phyloP scores from a whole-genome alignment of 2,113 vertebrate genomes.

The Salvelinus alpinus region DNA sequence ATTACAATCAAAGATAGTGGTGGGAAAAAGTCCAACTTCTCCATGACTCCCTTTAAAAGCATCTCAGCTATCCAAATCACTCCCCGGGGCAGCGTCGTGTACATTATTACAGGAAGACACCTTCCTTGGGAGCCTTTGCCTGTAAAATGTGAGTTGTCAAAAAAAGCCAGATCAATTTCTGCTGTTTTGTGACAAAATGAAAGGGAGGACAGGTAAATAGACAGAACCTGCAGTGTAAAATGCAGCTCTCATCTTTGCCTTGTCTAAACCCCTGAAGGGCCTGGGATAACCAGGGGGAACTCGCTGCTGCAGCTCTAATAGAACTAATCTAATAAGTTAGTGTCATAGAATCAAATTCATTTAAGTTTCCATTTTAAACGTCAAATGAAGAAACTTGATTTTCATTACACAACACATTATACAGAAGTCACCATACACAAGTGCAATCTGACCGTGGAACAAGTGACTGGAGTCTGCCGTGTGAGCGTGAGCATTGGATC shows the following conservation, averaged over 20 bases:
- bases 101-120: slow-evolving; percentile 47
- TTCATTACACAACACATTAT: too few species aligned
- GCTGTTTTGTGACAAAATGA: not conserved
- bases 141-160: slow-evolving; percentile 14
- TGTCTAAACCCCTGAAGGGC: slow-evolving; percentile 37
- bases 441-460: not conserved
- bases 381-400: too few species aligned
- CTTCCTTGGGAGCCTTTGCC: slow-evolving; percentile 32
- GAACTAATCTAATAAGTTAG: not conserved
- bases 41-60: slow-evolving; percentile 43
- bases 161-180: slow-evolving; percentile 11
- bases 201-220: slow-evolving; percentile 25
- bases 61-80: slow-evolving; percentile 43
- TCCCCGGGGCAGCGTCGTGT: slow-evolving; percentile 46
- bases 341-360: too few species aligned
- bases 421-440: not conserved
- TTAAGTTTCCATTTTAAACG: too few species aligned
- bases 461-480: not conserved
- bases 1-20: slow-evolving; percentile 53
- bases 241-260: slow-evolving; percentile 42
- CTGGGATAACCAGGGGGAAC: slow-evolving; percentile 33
- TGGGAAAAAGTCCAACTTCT: slow-evolving; percentile 39
- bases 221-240: slow-evolving; percentile 33
- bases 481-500: not conserved
- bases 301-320: not conserved